These are phyloP conservation scores for Saccostrea cuccullata DNA, from an alignment of 1,140 invertebrate genomes.

Conservation along the genomic window DNA sequence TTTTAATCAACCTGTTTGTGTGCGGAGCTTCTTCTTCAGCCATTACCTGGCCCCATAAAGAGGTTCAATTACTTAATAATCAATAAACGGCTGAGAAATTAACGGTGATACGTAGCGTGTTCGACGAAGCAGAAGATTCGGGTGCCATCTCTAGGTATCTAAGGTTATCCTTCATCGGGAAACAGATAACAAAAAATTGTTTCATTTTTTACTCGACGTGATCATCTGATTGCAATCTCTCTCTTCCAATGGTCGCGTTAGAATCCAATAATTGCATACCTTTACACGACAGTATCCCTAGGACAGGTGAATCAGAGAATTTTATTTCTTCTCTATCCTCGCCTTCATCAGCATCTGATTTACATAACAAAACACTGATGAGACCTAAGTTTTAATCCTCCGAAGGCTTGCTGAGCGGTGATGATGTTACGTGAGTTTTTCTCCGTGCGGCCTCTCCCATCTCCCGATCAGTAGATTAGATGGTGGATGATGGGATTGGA, in stretches of 20 bases:
- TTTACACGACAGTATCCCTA: not conserved
- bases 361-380: not conserved
- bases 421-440: not conserved
- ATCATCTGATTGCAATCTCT: conserved; percentile 1
- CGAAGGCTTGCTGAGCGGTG: not conserved
- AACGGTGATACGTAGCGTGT: not conserved
- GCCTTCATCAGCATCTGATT: conserved; percentile 3
- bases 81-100: not conserved
- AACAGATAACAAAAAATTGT: not conserved
- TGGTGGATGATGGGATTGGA: not conserved
- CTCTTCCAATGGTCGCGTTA: not conserved
- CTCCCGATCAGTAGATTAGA: conserved; percentile 6
- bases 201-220: not conserved
- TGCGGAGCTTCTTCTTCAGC: not conserved
- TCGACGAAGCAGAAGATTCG: not conserved
- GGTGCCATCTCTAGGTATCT: not conserved
- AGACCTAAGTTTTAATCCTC: not conserved
- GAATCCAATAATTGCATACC: conserved; percentile 31
- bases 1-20: not conserved
- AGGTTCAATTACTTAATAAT: conserved; percentile 27
- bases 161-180: not conserved
- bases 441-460: not conserved
- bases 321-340: conserved; percentile 13
- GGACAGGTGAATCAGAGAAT: conserved; percentile 18
- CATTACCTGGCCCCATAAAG: not conserved